Evolutionary conservation across 2,888 invertebrate genomes (phyloP), one percentile per base, ranked within the genome.

Genomic region (Stenotaenia linearis): DNA sequence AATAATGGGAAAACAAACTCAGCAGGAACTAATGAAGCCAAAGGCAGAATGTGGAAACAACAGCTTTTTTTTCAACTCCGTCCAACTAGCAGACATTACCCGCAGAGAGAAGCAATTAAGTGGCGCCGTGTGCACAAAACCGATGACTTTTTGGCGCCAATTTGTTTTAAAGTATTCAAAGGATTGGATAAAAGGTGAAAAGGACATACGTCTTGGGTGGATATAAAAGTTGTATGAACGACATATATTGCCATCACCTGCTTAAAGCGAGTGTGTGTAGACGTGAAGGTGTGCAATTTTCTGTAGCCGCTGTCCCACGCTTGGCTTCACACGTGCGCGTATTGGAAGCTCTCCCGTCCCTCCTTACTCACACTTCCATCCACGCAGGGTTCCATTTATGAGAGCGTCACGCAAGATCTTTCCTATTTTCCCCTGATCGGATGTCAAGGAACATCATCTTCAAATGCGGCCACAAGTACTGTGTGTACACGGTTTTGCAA

Each of bases 131-230:
- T 28, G 28, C 25, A 69, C 69, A 69, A 69, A 69, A 56, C 25
- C 18, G 69, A 69, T 69, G 69, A 69, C 69, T 69, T 69, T 69
- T 69, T 25, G 69, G 69, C 69, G 69, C 69, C 69, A 69, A 69
- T 69, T 69, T 69, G 69, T 69, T 69, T 69, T 69, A 69, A 69
- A 69, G 69, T 69, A 69, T 69, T 69, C 69, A 69, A 69, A 69
- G 69, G 69, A 69, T 69, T 69, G 69, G 28, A 69, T 28, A 69
- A 69, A 69, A 69, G 28, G 69, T 69, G 15, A 28, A 69, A 69
- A 25, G 23, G 28, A 15, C 61, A 10, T 25, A 61, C 28, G 61
- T 61, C 61, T 61, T 61, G 23, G 61, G 6, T 61, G 12, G 28
- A 12, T 69, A 69, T 69, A 69, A 69, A 69, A 69, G 28, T 69